Conservation (phyloP, 2,113 vertebrate species). For the Phylloscopus trochilus region DNA sequence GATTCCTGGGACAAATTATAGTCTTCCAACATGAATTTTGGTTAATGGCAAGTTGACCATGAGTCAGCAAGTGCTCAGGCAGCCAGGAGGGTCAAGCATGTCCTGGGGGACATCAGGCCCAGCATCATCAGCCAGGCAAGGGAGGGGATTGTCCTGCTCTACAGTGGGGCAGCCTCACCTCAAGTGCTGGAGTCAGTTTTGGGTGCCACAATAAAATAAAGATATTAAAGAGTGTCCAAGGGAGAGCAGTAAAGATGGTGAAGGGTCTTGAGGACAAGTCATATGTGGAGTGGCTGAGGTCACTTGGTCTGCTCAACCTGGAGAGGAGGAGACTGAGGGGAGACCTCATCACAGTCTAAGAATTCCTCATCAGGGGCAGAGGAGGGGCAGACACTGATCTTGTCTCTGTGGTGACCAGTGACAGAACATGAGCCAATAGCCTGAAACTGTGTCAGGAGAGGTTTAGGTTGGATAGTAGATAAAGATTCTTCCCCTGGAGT, state of each 20-base stretch:
- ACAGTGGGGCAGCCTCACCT: accelerated
- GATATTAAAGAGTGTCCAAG: background rate
- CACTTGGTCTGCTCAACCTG: background rate
- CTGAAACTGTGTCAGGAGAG: background rate
- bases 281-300: accelerated
- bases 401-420: background rate
- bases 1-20: background rate
- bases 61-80: background rate
- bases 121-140: accelerated
- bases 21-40: background rate
- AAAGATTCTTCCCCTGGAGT: background rate
- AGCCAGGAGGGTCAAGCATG: accelerated
- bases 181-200: accelerated
- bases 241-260: background rate
- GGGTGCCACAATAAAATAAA: background rate
- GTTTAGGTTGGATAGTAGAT: background rate
- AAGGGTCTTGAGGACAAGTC: background rate
- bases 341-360: background rate
- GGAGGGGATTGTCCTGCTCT: background rate
- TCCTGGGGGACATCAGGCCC: background rate
- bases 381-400: background rate
- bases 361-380: background rate
- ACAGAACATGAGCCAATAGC: background rate
- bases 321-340: background rate
- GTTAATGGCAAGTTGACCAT: background rate